These are phyloP conservation scores for Dicroscelio sp. DNA, from an alignment of 2,888 invertebrate genomes.

Conservation along the genomic window DNA sequence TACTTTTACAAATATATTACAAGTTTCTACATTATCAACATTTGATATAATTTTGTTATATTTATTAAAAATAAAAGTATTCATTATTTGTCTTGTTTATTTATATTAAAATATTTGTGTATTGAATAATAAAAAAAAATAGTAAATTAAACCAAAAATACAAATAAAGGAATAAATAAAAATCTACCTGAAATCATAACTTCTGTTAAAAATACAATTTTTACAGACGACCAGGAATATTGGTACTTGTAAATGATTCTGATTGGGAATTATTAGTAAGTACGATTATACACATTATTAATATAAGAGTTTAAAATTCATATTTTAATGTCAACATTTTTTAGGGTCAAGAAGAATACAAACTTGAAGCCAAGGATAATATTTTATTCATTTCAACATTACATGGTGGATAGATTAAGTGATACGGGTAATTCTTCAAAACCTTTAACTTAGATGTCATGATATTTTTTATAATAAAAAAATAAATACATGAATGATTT, in stretches of 20 bases:
- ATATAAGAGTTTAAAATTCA: constrained; percentile 10
- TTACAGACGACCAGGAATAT: constrained; percentile 96
- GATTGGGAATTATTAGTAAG: constrained; percentile 98
- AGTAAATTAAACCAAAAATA: no score
- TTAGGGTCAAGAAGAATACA: constrained; percentile 94
- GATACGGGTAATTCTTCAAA: background rate
- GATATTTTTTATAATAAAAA: background rate
- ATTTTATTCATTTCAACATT: constrained; percentile 96
- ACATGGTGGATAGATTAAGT: constrained; percentile 95
- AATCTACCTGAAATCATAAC: no score
- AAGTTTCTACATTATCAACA: background rate
- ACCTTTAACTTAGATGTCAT: background rate
- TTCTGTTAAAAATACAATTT: constrained; percentile 8
- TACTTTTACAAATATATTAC: background rate
- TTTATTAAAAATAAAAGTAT: no score
- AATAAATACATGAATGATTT: background rate
- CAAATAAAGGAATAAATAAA: no score
- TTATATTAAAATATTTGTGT: no score
- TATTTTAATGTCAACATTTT: constrained; percentile 83
- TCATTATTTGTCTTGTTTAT: no score
- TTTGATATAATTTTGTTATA: no score
- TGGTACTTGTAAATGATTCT: constrained; percentile 98
- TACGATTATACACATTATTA: constrained; percentile 47
- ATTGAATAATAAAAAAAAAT: no score
- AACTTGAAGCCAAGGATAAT: constrained; percentile 94